phyloP scores from a whole-genome alignment of 2,797 vertebrate species.

The Typhlichthys eigenmanni region DNA sequence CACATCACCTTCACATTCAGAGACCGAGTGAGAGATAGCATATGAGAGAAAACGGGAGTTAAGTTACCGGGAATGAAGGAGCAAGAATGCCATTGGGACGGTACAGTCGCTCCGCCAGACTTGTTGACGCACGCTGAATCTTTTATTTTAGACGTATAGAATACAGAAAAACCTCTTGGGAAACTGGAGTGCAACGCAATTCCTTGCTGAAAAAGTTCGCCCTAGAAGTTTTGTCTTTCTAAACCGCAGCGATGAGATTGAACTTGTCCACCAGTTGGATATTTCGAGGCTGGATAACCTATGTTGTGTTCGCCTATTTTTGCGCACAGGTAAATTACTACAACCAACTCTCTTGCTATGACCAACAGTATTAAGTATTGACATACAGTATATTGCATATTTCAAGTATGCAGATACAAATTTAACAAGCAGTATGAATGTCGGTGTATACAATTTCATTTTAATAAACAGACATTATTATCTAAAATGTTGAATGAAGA shows the following conservation, averaged over 20 bases:
- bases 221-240: slow-evolving; percentile 3
- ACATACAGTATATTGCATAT: no score
- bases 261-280: slow-evolving; percentile 74
- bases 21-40: slow-evolving; percentile 57
- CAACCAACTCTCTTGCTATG: no score
- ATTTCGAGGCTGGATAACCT: slow-evolving; percentile 77
- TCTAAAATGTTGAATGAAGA: no score
- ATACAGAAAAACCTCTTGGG: slow-evolving; percentile 6
- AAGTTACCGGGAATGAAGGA: slow-evolving; percentile 51
- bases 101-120: slow-evolving; percentile 29
- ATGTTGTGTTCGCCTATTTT: slow-evolving; percentile 53
- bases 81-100: slow-evolving; percentile 53
- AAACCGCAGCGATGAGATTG: slow-evolving; percentile 66
- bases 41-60: slow-evolving; percentile 40
- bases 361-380: no score
- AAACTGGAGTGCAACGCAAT: slow-evolving; percentile 1
- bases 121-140: slow-evolving; percentile 11
- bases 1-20: slow-evolving; percentile 48
- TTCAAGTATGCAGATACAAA: no score
- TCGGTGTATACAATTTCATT: no score
- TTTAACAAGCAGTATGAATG: no score
- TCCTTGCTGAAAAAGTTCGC: slow-evolving; percentile 22
- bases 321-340: slow-evolving; percentile 72
- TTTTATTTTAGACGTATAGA: neutral
- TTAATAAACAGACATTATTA: no score